phyloP scores from a whole-genome alignment of 2,888 invertebrate species.

The Diadegma fenestrale region DNA sequence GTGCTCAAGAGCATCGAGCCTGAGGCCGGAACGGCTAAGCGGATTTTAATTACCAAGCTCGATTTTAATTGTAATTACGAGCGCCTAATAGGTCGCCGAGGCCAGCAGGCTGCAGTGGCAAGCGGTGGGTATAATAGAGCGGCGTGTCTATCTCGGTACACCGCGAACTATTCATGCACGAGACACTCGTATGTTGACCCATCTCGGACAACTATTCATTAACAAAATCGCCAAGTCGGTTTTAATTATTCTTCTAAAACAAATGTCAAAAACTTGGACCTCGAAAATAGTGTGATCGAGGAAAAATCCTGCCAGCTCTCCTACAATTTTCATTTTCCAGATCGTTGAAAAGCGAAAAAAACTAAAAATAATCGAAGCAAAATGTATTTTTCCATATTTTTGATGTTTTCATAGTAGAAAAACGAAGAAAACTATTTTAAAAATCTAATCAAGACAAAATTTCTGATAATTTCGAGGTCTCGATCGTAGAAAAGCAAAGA shows the following conservation, averaged over 20 bases:
- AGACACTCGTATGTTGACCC: slow-evolving; percentile 36
- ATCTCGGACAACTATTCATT: neutral
- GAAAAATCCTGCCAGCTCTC: neutral
- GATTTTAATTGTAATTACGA: slow-evolving; percentile 68
- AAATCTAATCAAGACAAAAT: neutral
- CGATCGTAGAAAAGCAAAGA: too few species aligned
- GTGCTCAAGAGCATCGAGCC: slow-evolving; percentile 42
- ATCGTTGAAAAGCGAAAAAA: neutral
- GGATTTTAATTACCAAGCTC: slow-evolving; percentile 67
- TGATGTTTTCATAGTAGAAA: neutral
- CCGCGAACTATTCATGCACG: slow-evolving; percentile 44
- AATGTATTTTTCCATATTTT: too few species aligned
- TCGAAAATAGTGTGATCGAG: too few species aligned
- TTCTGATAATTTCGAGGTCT: too few species aligned
- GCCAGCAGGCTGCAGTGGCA: slow-evolving; percentile 18
- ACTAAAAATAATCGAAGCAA: too few species aligned
- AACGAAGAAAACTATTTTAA: neutral
- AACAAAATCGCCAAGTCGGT: neutral
- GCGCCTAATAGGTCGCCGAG: slow-evolving; percentile 60
- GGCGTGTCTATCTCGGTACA: slow-evolving; percentile 53
- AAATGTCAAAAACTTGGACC: neutral
- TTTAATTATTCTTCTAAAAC: neutral
- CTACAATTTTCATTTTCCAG: neutral
- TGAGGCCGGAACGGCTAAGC: slow-evolving; percentile 48
- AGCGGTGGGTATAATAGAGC: slow-evolving; percentile 41